Conservation (phyloP, 2,797 vertebrate species). For the Cetoscarus ocellatus region DNA sequence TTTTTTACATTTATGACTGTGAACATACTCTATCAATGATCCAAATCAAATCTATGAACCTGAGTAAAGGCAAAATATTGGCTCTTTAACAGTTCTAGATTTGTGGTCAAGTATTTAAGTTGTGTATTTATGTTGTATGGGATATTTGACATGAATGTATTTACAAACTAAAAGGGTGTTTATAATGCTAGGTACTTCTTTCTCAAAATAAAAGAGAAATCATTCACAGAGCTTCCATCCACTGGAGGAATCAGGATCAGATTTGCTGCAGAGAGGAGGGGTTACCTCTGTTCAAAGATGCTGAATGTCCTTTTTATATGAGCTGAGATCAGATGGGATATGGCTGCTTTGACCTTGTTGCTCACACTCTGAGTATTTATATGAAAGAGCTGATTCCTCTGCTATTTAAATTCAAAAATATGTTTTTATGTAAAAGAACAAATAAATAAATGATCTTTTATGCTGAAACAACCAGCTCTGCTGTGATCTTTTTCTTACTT, state of each 20-base stretch:
- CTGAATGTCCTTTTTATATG: constrained; percentile 60
- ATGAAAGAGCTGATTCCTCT: constrained; percentile 44
- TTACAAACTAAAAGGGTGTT: constrained; percentile 14
- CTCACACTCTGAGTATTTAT: constrained; percentile 51
- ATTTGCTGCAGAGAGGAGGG: constrained; percentile 61
- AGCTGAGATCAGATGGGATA: constrained; percentile 50
- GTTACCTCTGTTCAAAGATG: constrained; percentile 56
- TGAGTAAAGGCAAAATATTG: too few relatives aligned
- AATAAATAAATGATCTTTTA: constrained; percentile 63
- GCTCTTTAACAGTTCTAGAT: background rate
- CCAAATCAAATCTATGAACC: too few relatives aligned
- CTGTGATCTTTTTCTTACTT: constrained; percentile 62
- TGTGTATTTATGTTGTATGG: constrained; percentile 16
- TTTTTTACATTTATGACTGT: too few relatives aligned
- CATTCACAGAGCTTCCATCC: constrained; percentile 53
- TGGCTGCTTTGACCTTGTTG: constrained; percentile 59
- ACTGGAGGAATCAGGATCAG: constrained; percentile 49
- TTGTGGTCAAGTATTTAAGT: constrained; percentile 8
- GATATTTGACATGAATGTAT: background rate
- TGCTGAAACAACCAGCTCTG: constrained; percentile 40
- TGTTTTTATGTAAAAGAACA: constrained; percentile 57
- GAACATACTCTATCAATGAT: too few relatives aligned
- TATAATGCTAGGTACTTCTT: background rate
- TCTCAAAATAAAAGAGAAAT: constrained; percentile 3
- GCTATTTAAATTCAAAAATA: constrained; percentile 66